phyloP scores from a whole-genome alignment of 2,113 vertebrate genomes.

The Vidua chalybeata region DNA sequence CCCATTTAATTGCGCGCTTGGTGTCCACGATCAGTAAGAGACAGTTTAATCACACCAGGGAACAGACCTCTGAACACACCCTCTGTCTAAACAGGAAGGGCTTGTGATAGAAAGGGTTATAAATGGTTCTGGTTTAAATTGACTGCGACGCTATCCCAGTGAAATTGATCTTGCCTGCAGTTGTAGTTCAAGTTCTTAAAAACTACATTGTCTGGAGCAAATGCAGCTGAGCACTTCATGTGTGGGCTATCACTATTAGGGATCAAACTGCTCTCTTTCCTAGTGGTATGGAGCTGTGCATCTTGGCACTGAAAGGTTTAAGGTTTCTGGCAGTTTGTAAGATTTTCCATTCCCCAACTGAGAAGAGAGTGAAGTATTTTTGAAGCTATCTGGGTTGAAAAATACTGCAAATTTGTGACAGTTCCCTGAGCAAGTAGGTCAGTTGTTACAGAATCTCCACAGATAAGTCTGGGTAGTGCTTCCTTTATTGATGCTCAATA shows the following conservation, averaged over 20 bases:
- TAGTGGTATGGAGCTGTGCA: rapidly evolving
- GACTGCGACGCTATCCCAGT: rapidly evolving
- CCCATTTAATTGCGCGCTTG: rapidly evolving
- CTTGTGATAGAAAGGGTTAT: too few species aligned
- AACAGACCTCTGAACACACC: too few species aligned
- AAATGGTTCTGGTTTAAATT: background rate
- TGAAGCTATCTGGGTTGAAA: background rate
- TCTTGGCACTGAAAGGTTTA: background rate
- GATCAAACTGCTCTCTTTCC: background rate
- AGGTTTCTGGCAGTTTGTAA: background rate
- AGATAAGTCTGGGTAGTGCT: background rate
- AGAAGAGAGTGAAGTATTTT: background rate
- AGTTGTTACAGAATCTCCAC: background rate
- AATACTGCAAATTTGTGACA: background rate
- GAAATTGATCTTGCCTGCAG: background rate
- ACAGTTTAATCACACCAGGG: too few species aligned
- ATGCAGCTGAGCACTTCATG: rapidly evolving
- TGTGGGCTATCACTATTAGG: rapidly evolving
- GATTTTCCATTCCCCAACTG: background rate
- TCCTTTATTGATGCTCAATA: background rate
- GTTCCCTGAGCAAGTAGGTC: background rate
- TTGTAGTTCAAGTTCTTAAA: background rate
- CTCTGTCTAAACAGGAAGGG: rapidly evolving
- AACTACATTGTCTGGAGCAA: background rate
- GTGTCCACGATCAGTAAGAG: rapidly evolving